Conservation (phyloP, 2,113 vertebrate genomes). For the Hiodon alosoides region DNA sequence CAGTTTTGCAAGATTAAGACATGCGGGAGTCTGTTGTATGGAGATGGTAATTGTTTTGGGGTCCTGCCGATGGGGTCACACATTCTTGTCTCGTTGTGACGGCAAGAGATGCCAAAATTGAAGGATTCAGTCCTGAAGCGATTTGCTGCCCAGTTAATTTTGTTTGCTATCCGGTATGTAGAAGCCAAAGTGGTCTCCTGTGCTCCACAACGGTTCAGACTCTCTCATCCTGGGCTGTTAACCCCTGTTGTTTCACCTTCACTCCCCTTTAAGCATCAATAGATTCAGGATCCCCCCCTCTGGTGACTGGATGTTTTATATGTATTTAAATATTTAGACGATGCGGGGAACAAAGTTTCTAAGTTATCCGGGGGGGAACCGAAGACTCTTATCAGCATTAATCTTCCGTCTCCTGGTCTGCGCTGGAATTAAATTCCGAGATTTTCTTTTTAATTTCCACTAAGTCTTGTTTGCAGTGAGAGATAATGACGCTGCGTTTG, state of each 20-base stretch:
- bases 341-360: not conserved
- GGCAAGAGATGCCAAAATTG: too few species aligned
- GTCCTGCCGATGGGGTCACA: too few species aligned
- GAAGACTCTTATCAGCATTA: conserved; percentile 17
- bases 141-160: too few species aligned
- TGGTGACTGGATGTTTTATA: conserved; percentile 8
- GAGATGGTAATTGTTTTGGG: too few species aligned
- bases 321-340: conserved; percentile 15
- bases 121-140: too few species aligned
- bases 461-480: conserved; percentile 17
- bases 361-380: conserved; percentile 12
- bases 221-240: too few species aligned
- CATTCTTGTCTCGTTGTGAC: too few species aligned
- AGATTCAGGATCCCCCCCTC: not conserved
- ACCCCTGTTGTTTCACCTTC: too few species aligned
- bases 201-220: too few species aligned
- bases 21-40: not conserved
- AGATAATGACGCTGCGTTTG: conserved; percentile 9
- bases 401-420: conserved; percentile 6
- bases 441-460: conserved; percentile 13
- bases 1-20: conserved; percentile 32
- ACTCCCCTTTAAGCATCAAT: too few species aligned
- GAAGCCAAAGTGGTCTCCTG: too few species aligned
- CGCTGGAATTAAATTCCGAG: conserved; percentile 23
- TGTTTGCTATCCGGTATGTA: too few species aligned